Percentiles rank a stretch among this genome's conserved stretches.
phyloP scores from a whole-genome alignment of 1,140 invertebrate species.

The Procambarus clarkii region DNA sequence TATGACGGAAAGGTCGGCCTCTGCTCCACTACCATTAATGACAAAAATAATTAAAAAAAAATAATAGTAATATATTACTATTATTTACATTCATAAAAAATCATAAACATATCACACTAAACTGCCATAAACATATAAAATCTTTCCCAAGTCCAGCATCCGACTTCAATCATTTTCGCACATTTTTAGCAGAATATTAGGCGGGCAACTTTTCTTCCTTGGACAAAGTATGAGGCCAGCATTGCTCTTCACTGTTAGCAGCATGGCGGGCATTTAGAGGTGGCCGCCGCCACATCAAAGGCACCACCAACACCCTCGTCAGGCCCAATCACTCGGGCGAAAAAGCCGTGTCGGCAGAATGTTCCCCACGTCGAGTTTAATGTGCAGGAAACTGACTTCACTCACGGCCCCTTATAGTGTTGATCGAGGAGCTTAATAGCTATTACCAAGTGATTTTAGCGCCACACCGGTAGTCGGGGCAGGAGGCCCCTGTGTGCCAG shows the following conservation, averaged over 20 bases:
- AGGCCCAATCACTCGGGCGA: conserved; percentile 21
- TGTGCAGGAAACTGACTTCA: conserved; percentile 60
- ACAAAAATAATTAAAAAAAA: too few species aligned
- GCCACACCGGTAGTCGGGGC: conserved; percentile 31
- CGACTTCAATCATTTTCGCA: too few species aligned
- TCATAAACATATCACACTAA: too few species aligned
- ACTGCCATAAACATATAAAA: too few species aligned
- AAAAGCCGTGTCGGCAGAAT: conserved; percentile 42
- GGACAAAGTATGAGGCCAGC: conserved; percentile 13
- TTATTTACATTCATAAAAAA: too few species aligned
- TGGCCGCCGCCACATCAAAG: conserved; percentile 21
- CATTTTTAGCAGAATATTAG: background rate
- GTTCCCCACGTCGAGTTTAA: conserved; percentile 53
- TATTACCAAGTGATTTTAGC: conserved; percentile 69
- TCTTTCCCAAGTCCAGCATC: too few species aligned
- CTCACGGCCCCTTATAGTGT: conserved; percentile 55
- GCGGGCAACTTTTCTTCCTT: conserved; percentile 26
- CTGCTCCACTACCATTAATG: too few species aligned
- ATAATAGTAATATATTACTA: too few species aligned
- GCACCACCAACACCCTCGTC: conserved; percentile 27
- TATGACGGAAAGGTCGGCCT: too few species aligned
- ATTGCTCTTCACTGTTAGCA: conserved; percentile 18
- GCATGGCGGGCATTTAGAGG: conserved; percentile 41
- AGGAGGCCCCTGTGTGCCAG: background rate
- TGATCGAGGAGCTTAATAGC: conserved; percentile 64